These are phyloP conservation scores for Trichechus manatus DNA, from an alignment of 2,113 vertebrate species.

Conservation along the genomic window DNA sequence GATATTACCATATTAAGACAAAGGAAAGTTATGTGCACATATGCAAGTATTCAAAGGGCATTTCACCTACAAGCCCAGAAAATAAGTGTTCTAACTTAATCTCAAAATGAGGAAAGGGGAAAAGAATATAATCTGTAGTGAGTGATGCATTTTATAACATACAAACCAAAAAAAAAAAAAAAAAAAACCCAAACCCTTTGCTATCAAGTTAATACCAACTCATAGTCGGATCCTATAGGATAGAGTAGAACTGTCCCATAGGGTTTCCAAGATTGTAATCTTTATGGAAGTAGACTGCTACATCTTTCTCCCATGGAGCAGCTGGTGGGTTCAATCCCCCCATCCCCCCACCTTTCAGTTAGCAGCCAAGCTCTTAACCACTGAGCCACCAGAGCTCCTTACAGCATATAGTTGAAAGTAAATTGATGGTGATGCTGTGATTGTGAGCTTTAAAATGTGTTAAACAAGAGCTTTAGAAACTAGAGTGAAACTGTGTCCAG, in stretches of 20 bases:
- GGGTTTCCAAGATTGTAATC: too few species aligned
- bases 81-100: neutral
- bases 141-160: neutral
- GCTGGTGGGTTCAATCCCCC: too few species aligned
- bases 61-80: neutral
- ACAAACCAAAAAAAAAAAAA: too few species aligned
- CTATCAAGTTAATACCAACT: too few species aligned
- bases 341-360: too few species aligned
- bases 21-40: neutral
- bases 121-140: neutral
- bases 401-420: neutral
- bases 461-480: conserved; percentile 12
- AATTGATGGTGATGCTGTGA: neutral
- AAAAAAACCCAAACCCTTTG: too few species aligned
- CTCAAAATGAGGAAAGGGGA: neutral
- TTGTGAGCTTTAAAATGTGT: neutral
- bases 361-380: too few species aligned
- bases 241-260: too few species aligned
- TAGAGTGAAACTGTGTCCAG: neutral
- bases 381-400: neutral
- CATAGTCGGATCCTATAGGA: too few species aligned
- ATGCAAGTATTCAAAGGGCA: neutral
- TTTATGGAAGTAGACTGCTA: too few species aligned
- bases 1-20: neutral
- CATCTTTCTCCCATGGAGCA: too few species aligned